phyloP scores from a whole-genome alignment of 2,113 vertebrate species.

The Daubentonia madagascariensis region DNA sequence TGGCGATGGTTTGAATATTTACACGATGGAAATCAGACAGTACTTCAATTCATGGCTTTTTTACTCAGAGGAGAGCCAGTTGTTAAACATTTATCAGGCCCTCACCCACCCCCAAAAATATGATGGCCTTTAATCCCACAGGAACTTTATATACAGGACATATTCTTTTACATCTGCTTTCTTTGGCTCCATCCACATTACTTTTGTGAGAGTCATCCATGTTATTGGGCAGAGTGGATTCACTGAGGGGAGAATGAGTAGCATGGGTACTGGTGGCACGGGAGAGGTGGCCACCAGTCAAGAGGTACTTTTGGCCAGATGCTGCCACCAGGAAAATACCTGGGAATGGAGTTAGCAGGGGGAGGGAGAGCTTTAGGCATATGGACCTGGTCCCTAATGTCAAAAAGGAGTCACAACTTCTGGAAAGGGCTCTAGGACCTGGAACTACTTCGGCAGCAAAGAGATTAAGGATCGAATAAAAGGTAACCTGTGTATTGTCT shows the following conservation, averaged over 20 bases:
- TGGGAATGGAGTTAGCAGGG: neutral
- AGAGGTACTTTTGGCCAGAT: neutral
- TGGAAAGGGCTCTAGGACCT: neutral
- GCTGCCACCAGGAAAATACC: neutral
- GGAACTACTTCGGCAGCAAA: neutral
- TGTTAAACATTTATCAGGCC: neutral
- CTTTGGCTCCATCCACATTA: neutral
- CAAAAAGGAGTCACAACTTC: neutral
- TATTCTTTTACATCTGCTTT: neutral
- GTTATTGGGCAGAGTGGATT: neutral
- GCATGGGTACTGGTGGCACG: neutral
- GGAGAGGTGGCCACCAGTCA: neutral
- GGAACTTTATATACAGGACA: neutral
- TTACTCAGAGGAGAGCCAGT: neutral
- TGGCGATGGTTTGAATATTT: neutral
- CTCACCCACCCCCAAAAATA: neutral
- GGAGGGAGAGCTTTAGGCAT: neutral
- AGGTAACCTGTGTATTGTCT: neutral
- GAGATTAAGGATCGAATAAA: neutral
- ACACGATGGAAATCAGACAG: neutral
- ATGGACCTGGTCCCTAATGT: neutral
- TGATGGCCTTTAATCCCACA: neutral
- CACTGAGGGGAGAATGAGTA: neutral
- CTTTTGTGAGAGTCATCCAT: neutral
- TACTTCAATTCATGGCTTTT: neutral